Base-by-base conservation (phyloP, 1,140 invertebrate genomes). In the Plectrocnemia conspersa region DNA sequence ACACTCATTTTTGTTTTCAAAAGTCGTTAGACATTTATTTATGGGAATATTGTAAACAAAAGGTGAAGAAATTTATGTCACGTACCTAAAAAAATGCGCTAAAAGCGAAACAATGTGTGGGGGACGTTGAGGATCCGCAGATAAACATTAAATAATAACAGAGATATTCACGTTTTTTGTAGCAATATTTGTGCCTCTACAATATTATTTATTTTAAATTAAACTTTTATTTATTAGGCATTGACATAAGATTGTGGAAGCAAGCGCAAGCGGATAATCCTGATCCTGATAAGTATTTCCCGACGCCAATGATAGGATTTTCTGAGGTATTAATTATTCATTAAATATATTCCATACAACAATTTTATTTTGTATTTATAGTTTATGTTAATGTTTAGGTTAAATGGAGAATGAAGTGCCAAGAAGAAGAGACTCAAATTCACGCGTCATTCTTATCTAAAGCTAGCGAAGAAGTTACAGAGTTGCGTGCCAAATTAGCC, bases 241-340 rank as follows among this genome's bases (percentile, higher is more conserved):
- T 91, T 61, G 85, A 90, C 68, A 77, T 79, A 22, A 73, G 86
- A 52, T 77, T 91, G 49, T 93, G 89, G 89, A 84, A 88, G 65
- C 91, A 96, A 70, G 93, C 93, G 0, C 91, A 93, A 66, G 68
- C 86, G 19, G 92, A 97, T 65, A 98, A 97, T 75, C 94, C 93
- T 0, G 88, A 97, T 73, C 81, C 90, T 6, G 81, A 83, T 23
- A 83, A 86, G 61, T 89, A 93, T 48, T 88, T 97, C 64, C 93
- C 93, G 0, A 88, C 94, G 2, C 91, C 93, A 1, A 88, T 97
- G 70, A 83, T 97, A 58, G 94, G 95, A 0, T 96, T 97, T 64
- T 70, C 70, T 33, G 77, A 79, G 64, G 66, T 80, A 36, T 16
- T 21, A 4, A 3, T 13, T 38, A 10, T 38, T 38, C 7, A 38